Base-by-base conservation (phyloP, 64 coral and sea anemone species). In the Pocillopora verrucosa region DNA sequence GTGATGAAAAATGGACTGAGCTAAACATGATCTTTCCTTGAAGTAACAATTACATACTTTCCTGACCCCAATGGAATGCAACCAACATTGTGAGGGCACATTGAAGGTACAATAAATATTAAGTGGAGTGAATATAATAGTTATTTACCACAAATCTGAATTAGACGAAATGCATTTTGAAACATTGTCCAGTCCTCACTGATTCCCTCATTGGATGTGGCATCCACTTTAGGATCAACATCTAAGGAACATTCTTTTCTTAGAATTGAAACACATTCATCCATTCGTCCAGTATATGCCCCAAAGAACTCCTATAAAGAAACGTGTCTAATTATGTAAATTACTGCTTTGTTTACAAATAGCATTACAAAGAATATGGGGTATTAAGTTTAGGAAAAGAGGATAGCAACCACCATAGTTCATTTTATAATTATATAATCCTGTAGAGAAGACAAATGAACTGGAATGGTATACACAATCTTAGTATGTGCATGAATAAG, bases 151-250 rank as follows among this genome's bases (percentile, higher is more conserved):
- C 94, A 96, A 15, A 96, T 92, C 87, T 96, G 94, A 75, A 96
- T 96, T 34, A 96, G 82, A 72, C 88, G 89, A 51, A 96, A 93
- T 5, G 94, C 94, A 85, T 96, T 96, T 73, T 96, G 94, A 56
- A 96, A 96, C 74, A 96, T 76, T 10, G 94, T 93, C 94, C 94
- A 96, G 72, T 96, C 94, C 84, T 96, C 94, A 56, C 80, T 61
- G 22, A 87, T 64, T 83, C 87, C 93, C 72, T 91, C 91, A 67
- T 17, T 67, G 17, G 92, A 24, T 20, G 76, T 15, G 11, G 11
- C 58, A 10, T 76, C 58, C 24, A 59, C 58, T 24, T 92, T 83
- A 24, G 22, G 2, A 72, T 96, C 94, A 77, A 88, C 67, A 61
- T 96, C 94, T 38, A 96, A 77, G 14, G 65, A 73, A 64, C 92